A percentile compares a stretch with the other conserved stretches of the same genome.
phyloP scores from a whole-genome alignment of 2,888 invertebrate genomes.

The Hyppa rectilinea region DNA sequence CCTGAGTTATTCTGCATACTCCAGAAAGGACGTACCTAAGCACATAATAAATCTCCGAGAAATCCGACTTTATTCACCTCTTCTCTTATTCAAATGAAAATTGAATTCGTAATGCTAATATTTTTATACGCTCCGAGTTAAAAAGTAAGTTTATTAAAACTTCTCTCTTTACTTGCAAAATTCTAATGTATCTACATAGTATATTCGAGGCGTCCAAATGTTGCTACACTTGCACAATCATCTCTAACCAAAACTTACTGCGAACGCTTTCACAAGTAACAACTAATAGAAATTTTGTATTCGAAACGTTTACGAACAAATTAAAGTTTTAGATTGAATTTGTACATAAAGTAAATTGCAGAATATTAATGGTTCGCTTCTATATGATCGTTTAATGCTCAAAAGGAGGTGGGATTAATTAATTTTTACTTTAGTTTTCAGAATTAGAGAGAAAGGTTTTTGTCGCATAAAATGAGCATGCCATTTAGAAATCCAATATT shows the following conservation, averaged over 20 bases:
- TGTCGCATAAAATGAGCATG: conserved; percentile 22
- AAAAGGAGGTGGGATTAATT: conserved; percentile 38
- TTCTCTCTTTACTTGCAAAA: conserved; percentile 48
- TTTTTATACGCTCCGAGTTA: conserved; percentile 59
- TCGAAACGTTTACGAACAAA: conserved; percentile 54
- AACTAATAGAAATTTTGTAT: conserved; percentile 40
- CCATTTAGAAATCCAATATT: conserved; percentile 50
- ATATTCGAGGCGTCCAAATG: conserved; percentile 49
- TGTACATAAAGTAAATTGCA: conserved; percentile 54
- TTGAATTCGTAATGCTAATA: conserved; percentile 64
- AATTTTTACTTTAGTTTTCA: conserved; percentile 34
- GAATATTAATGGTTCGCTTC: conserved; percentile 29
- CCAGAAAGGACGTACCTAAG: conserved; percentile 15
- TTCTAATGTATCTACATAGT: conserved; percentile 40
- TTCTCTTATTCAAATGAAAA: conserved; percentile 58
- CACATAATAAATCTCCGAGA: conserved; percentile 39
- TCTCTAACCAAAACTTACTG: conserved; percentile 46
- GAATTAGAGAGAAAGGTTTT: conserved; percentile 24
- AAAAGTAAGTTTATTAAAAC: conserved; percentile 65
- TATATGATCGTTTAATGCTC: conserved; percentile 33
- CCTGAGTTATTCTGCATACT: background rate
- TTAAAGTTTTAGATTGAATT: conserved; percentile 65
- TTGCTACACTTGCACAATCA: conserved; percentile 38
- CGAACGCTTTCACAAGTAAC: conserved; percentile 50
- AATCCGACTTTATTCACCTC: conserved; percentile 49